Conservation (phyloP, 2,888 invertebrate species). For the Chrysopilus asiliformis region DNA sequence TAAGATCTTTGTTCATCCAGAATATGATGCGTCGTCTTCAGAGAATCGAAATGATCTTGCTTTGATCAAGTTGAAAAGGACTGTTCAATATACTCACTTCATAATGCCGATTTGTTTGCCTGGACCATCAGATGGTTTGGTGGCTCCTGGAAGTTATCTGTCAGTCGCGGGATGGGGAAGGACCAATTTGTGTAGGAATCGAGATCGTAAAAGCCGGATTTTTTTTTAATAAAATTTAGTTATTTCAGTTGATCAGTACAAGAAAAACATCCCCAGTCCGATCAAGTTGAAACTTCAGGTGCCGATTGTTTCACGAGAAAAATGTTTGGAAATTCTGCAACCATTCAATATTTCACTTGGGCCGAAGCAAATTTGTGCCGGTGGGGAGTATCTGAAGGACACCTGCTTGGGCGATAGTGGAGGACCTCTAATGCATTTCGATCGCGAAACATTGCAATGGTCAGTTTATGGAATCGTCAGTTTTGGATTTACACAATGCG, state of each 20-base stretch:
- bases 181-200: conserved; percentile 38
- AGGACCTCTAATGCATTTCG: conserved; percentile 54
- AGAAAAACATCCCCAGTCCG: conserved; percentile 37
- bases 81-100: conserved; percentile 38
- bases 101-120: conserved; percentile 47
- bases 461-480: conserved; percentile 51
- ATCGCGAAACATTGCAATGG: conserved; percentile 38
- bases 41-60: conserved; percentile 46
- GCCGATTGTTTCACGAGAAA: conserved; percentile 40
- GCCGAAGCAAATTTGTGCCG: conserved; percentile 53
- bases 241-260: conserved; percentile 29
- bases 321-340: conserved; percentile 42
- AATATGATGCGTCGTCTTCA: conserved; percentile 38
- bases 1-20: conserved; percentile 49
- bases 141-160: conserved; percentile 38
- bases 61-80: conserved; percentile 32
- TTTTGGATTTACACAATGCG: conserved; percentile 51
- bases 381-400: conserved; percentile 52
- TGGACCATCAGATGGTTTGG: conserved; percentile 24
- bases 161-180: conserved; percentile 50
- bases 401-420: conserved; percentile 58
- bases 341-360: conserved; percentile 38
- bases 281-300: conserved; percentile 51
- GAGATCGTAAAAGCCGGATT: not conserved
- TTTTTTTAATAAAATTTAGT: conserved; percentile 1